These are phyloP conservation scores for Odobenus rosmarus DNA, from an alignment of 2,113 vertebrate genomes.

Conservation along the genomic window DNA sequence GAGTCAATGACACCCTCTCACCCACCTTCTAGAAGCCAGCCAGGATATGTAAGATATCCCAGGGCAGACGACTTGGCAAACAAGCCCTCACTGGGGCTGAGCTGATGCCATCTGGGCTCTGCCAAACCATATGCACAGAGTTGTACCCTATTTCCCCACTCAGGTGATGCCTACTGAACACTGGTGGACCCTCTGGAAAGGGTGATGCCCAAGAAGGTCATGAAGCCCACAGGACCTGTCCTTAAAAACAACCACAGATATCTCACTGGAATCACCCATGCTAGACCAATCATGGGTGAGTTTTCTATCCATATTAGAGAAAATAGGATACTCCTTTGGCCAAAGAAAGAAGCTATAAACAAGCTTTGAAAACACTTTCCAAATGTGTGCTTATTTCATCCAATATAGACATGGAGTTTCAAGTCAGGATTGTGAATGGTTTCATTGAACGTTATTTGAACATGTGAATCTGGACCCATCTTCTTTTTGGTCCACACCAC, in stretches of 20 bases:
- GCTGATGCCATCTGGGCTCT: background rate
- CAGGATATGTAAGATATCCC: background rate
- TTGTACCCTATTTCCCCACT: background rate
- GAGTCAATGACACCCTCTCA: background rate
- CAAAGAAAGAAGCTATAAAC: background rate
- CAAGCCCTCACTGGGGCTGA: background rate
- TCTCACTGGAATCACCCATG: background rate
- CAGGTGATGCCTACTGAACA: background rate
- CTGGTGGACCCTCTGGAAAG: background rate
- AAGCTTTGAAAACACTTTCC: background rate
- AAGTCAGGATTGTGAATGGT: background rate
- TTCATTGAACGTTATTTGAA: background rate
- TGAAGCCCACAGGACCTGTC: background rate
- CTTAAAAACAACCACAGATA: background rate
- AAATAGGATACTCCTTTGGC: background rate
- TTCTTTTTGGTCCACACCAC: background rate
- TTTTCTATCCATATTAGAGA: background rate
- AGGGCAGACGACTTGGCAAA: background rate
- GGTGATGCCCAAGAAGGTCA: background rate
- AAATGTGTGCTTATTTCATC: background rate
- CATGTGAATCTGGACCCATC: background rate
- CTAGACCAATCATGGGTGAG: background rate
- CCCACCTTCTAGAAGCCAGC: background rate
- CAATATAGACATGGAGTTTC: background rate
- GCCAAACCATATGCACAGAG: background rate